phyloP scores from a whole-genome alignment of 2,113 vertebrate genomes.

The Pygoscelis antarcticus region DNA sequence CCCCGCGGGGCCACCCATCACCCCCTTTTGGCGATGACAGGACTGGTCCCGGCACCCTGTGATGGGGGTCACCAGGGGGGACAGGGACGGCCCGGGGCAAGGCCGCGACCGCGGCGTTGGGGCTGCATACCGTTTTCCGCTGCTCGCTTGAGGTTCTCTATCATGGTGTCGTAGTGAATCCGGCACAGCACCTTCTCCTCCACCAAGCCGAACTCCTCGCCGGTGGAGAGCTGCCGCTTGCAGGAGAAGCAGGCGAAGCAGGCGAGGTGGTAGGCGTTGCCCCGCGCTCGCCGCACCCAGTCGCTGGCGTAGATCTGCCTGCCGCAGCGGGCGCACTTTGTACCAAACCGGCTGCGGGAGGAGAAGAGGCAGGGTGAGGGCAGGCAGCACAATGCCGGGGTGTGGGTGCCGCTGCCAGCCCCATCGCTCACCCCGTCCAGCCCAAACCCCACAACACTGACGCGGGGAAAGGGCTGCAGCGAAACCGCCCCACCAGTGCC shows the following conservation, averaged over 20 bases:
- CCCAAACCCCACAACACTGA: fast-evolving
- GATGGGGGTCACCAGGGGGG: fast-evolving
- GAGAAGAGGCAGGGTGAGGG: background rate
- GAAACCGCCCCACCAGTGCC: fast-evolving
- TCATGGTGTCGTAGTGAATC: constrained; percentile 98
- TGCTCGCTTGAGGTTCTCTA: constrained; percentile 95
- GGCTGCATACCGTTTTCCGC: constrained; percentile 88
- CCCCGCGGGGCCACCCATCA: background rate
- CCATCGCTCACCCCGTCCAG: fast-evolving
- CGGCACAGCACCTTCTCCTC: constrained; percentile 97
- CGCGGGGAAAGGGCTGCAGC: fast-evolving
- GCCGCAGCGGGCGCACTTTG: constrained; percentile 94
- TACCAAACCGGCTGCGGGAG: constrained; percentile 93
- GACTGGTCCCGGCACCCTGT: fast-evolving
- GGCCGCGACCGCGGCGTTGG: fast-evolving
- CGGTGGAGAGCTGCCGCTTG: constrained; percentile 94
- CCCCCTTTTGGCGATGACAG: fast-evolving
- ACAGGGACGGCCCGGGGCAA: fast-evolving
- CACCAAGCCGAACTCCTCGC: constrained; percentile 96
- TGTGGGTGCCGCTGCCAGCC: fast-evolving
- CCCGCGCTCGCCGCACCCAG: constrained; percentile 94
- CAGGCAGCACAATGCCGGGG: fast-evolving
- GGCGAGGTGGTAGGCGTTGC: constrained; percentile 95
- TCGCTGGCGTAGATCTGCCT: constrained; percentile 97
- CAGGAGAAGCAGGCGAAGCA: constrained; percentile 98